Base-by-base conservation (phyloP, 2,888 invertebrate species). In the Herminia tarsipennalis region DNA sequence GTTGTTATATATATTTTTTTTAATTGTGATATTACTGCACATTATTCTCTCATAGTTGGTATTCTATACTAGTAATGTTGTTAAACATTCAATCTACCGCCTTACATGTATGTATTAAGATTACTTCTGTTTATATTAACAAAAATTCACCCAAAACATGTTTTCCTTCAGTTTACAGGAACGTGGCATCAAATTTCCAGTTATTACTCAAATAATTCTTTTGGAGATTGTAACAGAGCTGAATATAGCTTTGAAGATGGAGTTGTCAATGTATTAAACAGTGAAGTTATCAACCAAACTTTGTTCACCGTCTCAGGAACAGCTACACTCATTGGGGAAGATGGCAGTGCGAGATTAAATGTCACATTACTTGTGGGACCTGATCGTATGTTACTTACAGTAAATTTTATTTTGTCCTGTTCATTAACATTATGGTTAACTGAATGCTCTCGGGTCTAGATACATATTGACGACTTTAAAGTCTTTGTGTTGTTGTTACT, bases 111-210 rank as follows among this genome's bases (percentile, higher is more conserved):
- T n/a, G n/a, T n/a, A n/a, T n/a, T n/a, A n/a, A n/a, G n/a, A n/a
- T n/a, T n/a, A n/a, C n/a, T n/a, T n/a, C n/a, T n/a, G n/a, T n/a
- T n/a, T n/a, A n/a, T n/a, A n/a, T n/a, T n/a, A n/a, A n/a, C n/a
- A n/a, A n/a, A n/a, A n/a, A n/a, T n/a, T n/a, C n/a, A n/a, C n/a
- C n/a, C n/a, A n/a, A n/a, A n/a, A n/a, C n/a, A n/a, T n/a, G n/a
- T n/a, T n/a, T n/a, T n/a, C n/a, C 32, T 28, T 32, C 55, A 91
- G 90, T 90, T 88, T 50, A 44, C 63, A 25, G 90, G 90, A 8
- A 33, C 71, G 1, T 91, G 90, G 90, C 79, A 86, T 36, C 68
- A 83, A 56, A 75, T 85, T 22, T 58, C 76, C 5, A 83, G 78
- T 39, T 91, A 91, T 54, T 68, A 74, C 28, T 76, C 83, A 0